Conservation (phyloP, 1,140 invertebrate genomes). For the Meloidogyne chitwoodi region DNA sequence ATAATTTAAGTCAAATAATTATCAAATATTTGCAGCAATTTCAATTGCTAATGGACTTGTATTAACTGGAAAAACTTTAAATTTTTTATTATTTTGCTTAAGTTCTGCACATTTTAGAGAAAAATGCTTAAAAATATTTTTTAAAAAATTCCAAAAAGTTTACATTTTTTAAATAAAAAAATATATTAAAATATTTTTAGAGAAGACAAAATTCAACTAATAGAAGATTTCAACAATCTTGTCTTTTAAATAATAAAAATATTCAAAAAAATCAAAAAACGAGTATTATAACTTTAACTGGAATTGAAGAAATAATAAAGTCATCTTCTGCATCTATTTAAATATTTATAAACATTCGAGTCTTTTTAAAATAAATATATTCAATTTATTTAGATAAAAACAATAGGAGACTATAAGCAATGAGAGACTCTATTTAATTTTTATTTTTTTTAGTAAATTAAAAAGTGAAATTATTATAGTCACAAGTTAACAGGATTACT, state of each 20-base stretch:
- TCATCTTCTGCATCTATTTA: too few species aligned
- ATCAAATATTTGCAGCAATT: conserved; percentile 34
- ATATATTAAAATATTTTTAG: not conserved
- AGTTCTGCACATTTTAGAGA: conserved; percentile 56
- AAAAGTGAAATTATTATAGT: too few species aligned
- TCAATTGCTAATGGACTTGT: conserved; percentile 53
- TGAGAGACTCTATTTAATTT: too few species aligned
- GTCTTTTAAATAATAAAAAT: not conserved
- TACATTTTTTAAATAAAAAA: not conserved
- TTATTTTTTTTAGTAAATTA: too few species aligned
- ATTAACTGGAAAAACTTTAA: conserved; percentile 54
- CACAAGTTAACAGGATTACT: too few species aligned
- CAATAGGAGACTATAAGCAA: too few species aligned
- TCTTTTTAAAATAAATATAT: too few species aligned
- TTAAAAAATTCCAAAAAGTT: conserved; percentile 55
- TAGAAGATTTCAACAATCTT: not conserved
- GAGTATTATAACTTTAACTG: not conserved
- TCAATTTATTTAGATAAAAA: too few species aligned
- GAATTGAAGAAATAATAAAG: not conserved
- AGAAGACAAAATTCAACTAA: not conserved
- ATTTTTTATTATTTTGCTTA: conserved; percentile 57
- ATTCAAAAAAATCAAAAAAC: not conserved
- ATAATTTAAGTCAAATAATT: conserved; percentile 7
- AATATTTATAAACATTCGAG: too few species aligned
- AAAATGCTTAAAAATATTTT: conserved; percentile 45